A percentile compares a stretch with the other conserved stretches of the same genome.
Evolutionary conservation across 2,888 invertebrate species (phyloP).

Genomic region (Drosophila kanekoi): DNA sequence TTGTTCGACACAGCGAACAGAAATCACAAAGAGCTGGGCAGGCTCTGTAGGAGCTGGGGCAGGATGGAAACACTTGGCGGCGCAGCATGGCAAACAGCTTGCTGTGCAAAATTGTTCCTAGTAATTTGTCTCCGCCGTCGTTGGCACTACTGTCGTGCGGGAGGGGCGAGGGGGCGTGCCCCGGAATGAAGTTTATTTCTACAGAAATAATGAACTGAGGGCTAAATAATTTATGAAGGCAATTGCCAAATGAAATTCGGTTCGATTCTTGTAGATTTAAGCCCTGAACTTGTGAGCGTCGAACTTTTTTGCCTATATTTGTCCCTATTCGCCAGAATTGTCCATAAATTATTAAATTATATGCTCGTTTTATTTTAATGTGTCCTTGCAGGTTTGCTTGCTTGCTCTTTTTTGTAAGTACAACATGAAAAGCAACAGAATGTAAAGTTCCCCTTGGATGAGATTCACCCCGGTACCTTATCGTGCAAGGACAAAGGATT

Average conservation of each 20-base stretch:
- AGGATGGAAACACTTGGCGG: conserved; percentile 33
- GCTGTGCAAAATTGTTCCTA: conserved; percentile 61
- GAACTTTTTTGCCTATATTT: neutral
- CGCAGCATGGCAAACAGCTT: conserved; percentile 56
- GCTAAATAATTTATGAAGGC: conserved; percentile 67
- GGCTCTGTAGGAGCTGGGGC: conserved; percentile 2
- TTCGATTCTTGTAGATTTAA: conserved; percentile 40
- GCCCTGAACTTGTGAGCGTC: conserved; percentile 14
- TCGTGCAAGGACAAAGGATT: conserved; percentile 45
- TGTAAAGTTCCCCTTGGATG: conserved; percentile 12
- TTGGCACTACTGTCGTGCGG: conserved; percentile 15
- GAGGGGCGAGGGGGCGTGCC: conserved; percentile 1
- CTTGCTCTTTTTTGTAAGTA: conserved; percentile 3
- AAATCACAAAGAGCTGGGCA: conserved; percentile 48
- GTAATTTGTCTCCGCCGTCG: conserved; percentile 63
- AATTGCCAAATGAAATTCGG: conserved; percentile 62
- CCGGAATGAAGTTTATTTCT: conserved; percentile 61
- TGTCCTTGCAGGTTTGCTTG: neutral
- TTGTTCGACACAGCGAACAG: conserved; percentile 65
- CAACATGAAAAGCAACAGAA: conserved; percentile 29
- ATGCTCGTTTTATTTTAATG: neutral
- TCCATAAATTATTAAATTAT: conserved; percentile 32
- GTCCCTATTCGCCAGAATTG: neutral
- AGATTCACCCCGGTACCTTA: conserved; percentile 26
- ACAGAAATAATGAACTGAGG: conserved; percentile 65